Conservation (phyloP, 2,888 invertebrate genomes). For the Zeuzera pyrina region DNA sequence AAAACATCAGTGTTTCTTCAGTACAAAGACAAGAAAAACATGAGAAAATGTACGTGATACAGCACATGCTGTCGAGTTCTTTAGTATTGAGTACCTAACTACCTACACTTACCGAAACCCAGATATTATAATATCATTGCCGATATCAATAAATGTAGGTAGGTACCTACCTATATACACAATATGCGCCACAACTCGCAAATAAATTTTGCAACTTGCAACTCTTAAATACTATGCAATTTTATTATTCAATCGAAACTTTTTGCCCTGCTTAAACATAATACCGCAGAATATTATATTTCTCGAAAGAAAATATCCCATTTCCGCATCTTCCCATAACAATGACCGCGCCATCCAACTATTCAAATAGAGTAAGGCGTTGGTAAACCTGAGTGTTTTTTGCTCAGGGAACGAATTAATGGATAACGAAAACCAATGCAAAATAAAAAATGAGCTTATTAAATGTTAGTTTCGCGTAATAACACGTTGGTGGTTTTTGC, state of each 20-base stretch:
- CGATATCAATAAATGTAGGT: too few species aligned
- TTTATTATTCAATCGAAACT: slow-evolving; percentile 31
- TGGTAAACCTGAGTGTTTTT: slow-evolving; percentile 54
- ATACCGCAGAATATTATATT: slow-evolving; percentile 67
- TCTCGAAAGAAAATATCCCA: slow-evolving; percentile 73
- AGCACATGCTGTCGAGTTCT: too few species aligned
- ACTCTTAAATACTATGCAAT: slow-evolving; percentile 35
- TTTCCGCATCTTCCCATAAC: slow-evolving; percentile 73
- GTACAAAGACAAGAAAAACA: too few species aligned
- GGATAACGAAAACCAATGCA: slow-evolving; percentile 67
- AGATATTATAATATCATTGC: too few species aligned
- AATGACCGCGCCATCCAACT: slow-evolving; percentile 64
- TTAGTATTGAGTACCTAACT: too few species aligned
- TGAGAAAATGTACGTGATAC: too few species aligned
- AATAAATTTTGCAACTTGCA: too few species aligned
- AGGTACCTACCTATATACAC: too few species aligned
- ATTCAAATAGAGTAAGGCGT: slow-evolving; percentile 65
- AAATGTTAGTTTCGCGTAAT: slow-evolving; percentile 72
- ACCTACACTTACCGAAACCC: too few species aligned
- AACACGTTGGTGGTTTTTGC: slow-evolving; percentile 69
- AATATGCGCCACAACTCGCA: too few species aligned
- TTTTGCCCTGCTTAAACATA: slow-evolving; percentile 59
- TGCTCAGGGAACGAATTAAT: slow-evolving; percentile 62
- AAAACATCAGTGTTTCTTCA: too few species aligned
- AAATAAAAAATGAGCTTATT: slow-evolving; percentile 69